A percentile compares a stretch with the other conserved stretches of the same genome.
Conservation (phyloP, 2,888 invertebrate species). For the Lapara coniferarum region DNA sequence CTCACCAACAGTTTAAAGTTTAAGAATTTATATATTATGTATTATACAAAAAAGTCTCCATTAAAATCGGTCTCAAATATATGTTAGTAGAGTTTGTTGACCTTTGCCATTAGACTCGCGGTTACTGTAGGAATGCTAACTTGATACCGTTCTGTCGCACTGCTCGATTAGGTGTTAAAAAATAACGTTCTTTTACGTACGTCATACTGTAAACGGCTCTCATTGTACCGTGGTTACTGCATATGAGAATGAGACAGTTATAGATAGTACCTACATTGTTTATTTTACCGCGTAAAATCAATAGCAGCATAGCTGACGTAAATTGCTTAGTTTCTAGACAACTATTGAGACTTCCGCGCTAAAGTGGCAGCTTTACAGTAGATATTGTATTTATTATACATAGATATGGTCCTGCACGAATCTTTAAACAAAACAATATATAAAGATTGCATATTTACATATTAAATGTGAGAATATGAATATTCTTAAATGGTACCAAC, state of each 20-base stretch:
- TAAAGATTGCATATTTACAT: no score
- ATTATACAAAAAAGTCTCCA: background rate
- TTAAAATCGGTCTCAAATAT: conserved; percentile 20
- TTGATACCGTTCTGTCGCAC: conserved; percentile 52
- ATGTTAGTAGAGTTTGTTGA: conserved; percentile 40
- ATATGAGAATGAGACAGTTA: background rate
- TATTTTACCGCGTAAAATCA: background rate
- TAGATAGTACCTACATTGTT: background rate
- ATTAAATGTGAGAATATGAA: no score
- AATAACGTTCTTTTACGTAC: conserved; percentile 37
- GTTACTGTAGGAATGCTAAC: conserved; percentile 48
- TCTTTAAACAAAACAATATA: background rate
- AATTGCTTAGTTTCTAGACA: background rate
- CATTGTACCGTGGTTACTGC: background rate
- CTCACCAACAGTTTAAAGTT: conserved; percentile 18
- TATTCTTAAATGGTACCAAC: no score
- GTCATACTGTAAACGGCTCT: background rate
- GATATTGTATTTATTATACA: no score
- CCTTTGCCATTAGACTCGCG: conserved; percentile 43
- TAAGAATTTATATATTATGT: background rate
- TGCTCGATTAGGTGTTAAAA: conserved; percentile 40
- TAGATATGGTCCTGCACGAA: background rate
- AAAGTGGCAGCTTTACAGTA: background rate
- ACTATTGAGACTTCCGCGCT: background rate
- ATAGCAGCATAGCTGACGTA: background rate